Base-by-base conservation (phyloP, 2,888 invertebrate genomes). In the Epinotia ramella region DNA sequence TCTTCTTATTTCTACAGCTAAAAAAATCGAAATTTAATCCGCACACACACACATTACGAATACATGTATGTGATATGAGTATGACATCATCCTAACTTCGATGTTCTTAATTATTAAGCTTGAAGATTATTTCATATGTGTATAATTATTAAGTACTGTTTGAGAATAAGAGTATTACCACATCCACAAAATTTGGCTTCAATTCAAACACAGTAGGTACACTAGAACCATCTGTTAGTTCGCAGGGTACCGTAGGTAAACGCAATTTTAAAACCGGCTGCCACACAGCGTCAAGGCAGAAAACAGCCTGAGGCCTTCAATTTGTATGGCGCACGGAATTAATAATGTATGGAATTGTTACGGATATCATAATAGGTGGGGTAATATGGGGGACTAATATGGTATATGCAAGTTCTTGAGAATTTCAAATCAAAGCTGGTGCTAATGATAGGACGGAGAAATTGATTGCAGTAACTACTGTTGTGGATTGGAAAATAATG, bases 191-290 rank as follows among this genome's bases (percentile, higher is more conserved):
- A 72, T 24, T 44, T 71, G 65, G 73, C 77, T 76, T 77, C 79
- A 76, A 28, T 76, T 78, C 82, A 81, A 83, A 82, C 81, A 84
- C 3, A 28, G 24, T 28, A 28, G 24, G 70, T 57, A 84, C 79
- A 79, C 79, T 78, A 80, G 82, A 83, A 86, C 81, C 93, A 94
- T 91, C 92, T 94, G 94, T 83, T 83, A 79, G 82, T 89, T 94
- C 93, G 87, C 93, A 93, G 84, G 90, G 88, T 86, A 79, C 86
- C 82, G 83, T 81, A 82, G 84, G 86, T 87, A 89, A 89, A 89
- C 89, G 85, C 86, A 84, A 83, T 81, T 88, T 86, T 88, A 88
- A 86, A 89, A 87, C 84, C 83, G 82, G 81, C 88, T 84, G 85
- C 87, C 86, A 84, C 85, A 83, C 84, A 82, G 81, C 87, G 80